phyloP scores from a whole-genome alignment of 1,140 invertebrate genomes.

The Trachelipus rathkii region DNA sequence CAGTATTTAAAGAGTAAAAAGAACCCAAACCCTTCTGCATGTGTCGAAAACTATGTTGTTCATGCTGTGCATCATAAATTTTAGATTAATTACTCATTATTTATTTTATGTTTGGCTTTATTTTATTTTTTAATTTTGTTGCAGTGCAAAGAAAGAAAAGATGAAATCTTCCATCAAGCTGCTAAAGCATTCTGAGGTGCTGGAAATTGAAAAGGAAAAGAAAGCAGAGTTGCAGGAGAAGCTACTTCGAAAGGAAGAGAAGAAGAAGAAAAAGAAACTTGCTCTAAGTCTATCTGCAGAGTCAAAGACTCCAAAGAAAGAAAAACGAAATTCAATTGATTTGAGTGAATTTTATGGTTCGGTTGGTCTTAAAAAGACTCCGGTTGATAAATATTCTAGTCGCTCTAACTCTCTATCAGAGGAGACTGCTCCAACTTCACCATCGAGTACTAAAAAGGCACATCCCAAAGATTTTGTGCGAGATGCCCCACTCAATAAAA shows the following conservation, averaged over 20 bases:
- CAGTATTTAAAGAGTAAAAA: too few species aligned
- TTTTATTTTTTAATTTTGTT: too few species aligned
- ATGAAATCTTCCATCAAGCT: neutral
- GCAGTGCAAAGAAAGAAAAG: neutral
- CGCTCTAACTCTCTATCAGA: slow-evolving; percentile 7
- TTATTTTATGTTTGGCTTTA: too few species aligned
- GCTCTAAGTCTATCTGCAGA: neutral
- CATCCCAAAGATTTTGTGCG: neutral
- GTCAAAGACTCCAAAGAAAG: slow-evolving; percentile 16
- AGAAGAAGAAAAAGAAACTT: neutral
- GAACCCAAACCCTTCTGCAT: too few species aligned
- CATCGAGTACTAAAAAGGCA: neutral
- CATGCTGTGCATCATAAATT: too few species aligned
- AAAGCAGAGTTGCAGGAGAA: neutral
- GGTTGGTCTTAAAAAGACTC: slow-evolving; percentile 24
- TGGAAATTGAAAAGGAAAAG: neutral
- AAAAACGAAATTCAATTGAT: slow-evolving; percentile 26
- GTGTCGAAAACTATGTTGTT: too few species aligned
- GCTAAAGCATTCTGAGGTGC: neutral
- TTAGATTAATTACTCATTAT: too few species aligned
- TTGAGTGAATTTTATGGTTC: slow-evolving; percentile 17
- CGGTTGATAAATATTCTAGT: slow-evolving; percentile 27
- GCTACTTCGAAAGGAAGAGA: neutral
- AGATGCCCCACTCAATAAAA: neutral
- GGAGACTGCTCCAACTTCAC: neutral